phyloP scores from a whole-genome alignment of 2,888 invertebrate genomes.

The Melitaea athalia region DNA sequence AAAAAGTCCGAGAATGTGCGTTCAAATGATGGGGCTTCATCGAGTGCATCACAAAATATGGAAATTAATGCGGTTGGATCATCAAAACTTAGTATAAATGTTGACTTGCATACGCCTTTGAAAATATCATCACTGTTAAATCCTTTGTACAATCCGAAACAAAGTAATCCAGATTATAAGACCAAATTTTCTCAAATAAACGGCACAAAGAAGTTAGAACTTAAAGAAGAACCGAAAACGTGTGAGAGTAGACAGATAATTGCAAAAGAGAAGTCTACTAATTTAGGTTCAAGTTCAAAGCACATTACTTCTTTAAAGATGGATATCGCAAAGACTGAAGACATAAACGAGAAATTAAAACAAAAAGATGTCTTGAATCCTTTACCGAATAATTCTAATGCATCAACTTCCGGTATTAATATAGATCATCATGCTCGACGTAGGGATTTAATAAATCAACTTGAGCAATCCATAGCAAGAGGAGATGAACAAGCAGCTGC shows the following conservation, averaged over 20 bases:
- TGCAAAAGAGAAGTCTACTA: constrained; percentile 13
- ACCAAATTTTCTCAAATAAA: constrained; percentile 8
- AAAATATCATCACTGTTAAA: constrained; percentile 67
- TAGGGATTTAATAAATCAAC: constrained; percentile 83
- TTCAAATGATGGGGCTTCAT: constrained; percentile 21
- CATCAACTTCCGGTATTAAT: constrained; percentile 33
- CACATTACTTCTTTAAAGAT: neutral
- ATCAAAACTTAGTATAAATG: constrained; percentile 35
- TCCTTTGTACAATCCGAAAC: constrained; percentile 48
- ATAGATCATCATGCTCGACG: constrained; percentile 61
- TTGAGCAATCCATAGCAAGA: constrained; percentile 89
- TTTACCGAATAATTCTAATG: constrained; percentile 18
- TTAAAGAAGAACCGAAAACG: constrained; percentile 1
- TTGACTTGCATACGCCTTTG: constrained; percentile 56
- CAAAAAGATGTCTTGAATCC: constrained; percentile 27
- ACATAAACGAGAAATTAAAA: constrained; percentile 20
- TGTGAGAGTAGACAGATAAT: constrained; percentile 6
- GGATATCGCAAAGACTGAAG: neutral
- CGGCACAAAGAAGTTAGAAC: neutral
- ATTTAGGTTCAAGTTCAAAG: neutral
- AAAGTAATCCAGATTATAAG: constrained; percentile 9
- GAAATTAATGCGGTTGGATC: constrained; percentile 24
- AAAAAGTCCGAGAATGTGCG: constrained; percentile 21
- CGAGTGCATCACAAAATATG: constrained; percentile 13
- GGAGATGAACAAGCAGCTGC: constrained; percentile 90